phyloP scores from a whole-genome alignment of 2,113 vertebrate genomes.

The Cyanoliseus patagonus region DNA sequence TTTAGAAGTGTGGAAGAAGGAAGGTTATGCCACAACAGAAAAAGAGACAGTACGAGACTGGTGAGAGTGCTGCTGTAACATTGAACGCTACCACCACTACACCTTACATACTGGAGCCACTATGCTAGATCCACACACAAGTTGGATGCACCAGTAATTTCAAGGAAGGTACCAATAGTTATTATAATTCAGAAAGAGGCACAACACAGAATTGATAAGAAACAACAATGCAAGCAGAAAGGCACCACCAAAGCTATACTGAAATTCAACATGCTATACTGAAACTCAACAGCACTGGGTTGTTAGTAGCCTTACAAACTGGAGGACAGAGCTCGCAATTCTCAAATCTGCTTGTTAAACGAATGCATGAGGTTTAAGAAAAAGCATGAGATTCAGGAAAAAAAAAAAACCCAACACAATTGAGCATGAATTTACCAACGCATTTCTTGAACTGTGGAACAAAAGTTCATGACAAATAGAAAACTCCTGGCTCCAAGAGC shows the following conservation, averaged over 20 bases:
- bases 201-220: neutral
- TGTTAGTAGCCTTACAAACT: neutral
- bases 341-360: neutral
- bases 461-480: neutral
- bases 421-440: neutral
- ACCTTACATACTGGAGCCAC: neutral
- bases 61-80: neutral
- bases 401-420: neutral
- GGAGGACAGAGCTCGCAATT: neutral
- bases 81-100: neutral
- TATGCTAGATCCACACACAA: rapidly evolving
- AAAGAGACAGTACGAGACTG: neutral
- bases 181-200: neutral
- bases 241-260: neutral
- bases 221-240: neutral
- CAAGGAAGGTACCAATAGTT: neutral
- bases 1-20: constrained; percentile 35
- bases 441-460: neutral
- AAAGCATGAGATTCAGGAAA: neutral
- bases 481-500: neutral
- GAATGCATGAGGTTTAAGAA: neutral
- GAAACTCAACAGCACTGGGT: neutral
- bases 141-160: neutral
- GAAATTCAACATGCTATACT: neutral
- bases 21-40: neutral